A percentile compares a stretch with the other conserved stretches of the same genome.
Evolutionary conservation across 64 coral and sea anemone species (phyloP).

Genomic region (Dendronephthya gigantea): DNA sequence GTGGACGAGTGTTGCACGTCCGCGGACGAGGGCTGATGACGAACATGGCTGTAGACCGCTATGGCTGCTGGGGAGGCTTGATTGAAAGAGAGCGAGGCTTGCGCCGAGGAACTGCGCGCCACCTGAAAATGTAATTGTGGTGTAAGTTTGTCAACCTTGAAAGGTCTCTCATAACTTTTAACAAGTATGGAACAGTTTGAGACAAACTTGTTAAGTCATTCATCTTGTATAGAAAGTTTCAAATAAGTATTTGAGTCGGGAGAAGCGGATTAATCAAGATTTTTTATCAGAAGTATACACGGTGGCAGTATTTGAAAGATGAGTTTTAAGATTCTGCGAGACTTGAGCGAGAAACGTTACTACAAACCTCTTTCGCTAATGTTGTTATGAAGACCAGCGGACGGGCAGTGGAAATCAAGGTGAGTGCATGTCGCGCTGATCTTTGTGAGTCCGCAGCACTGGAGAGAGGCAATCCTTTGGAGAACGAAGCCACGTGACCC

Average conservation of each 20-base stretch:
- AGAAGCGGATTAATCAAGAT: too few relatives aligned
- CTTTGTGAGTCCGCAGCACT: constrained; percentile 76
- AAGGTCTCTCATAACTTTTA: too few relatives aligned
- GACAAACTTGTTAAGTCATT: too few relatives aligned
- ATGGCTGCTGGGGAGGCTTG: constrained; percentile 97
- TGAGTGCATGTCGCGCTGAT: constrained; percentile 75
- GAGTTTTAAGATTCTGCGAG: neutral
- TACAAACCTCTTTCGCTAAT: constrained; percentile 87
- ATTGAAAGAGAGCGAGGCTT: constrained; percentile 84
- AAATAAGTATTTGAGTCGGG: neutral
- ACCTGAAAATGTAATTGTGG: constrained; percentile 30
- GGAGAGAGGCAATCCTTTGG: constrained; percentile 83
- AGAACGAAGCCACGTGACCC: constrained; percentile 54
- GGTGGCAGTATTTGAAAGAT: neutral
- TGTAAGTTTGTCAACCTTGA: neutral
- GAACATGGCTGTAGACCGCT: constrained; percentile 95
- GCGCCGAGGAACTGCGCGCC: constrained; percentile 67
- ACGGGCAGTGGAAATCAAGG: constrained; percentile 82
- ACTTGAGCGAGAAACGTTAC: neutral
- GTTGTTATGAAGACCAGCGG: constrained; percentile 82
- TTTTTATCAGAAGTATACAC: too few relatives aligned
- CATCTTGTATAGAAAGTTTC: too few relatives aligned
- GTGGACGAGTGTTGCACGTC: constrained; percentile 78
- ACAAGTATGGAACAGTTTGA: neutral
- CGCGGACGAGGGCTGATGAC: constrained; percentile 77